Evolutionary conservation across 1,140 invertebrate species (phyloP).

Genomic region (Lepidurus packardi): DNA sequence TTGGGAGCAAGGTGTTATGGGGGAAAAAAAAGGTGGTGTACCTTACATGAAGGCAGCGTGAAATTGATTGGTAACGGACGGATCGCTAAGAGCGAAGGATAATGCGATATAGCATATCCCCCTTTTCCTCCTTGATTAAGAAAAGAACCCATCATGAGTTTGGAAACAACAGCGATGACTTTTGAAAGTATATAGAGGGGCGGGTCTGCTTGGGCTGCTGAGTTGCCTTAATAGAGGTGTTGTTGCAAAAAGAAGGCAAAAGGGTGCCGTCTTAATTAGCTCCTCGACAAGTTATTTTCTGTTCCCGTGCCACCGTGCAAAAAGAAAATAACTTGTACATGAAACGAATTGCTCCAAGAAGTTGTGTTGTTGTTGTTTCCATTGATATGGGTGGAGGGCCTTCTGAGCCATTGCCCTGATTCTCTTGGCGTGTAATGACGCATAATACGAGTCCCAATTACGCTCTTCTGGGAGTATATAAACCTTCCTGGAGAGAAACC

Average conservation of each 20-base stretch:
- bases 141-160: background rate
- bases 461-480: background rate
- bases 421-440: background rate
- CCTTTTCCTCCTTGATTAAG: background rate
- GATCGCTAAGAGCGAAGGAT: background rate
- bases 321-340: background rate
- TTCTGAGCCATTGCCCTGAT: background rate
- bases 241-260: conserved; percentile 15
- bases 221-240: background rate
- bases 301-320: background rate
- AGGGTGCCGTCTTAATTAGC: conserved; percentile 17
- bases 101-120: background rate
- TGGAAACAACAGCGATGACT: background rate
- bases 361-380: too few relatives aligned
- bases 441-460: background rate
- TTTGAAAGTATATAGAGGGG: background rate
- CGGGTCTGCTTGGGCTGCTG: background rate
- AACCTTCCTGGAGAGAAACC: background rate
- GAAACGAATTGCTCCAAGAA: background rate
- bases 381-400: too few relatives aligned
- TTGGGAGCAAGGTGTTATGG: background rate
- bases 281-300: conserved; percentile 5
- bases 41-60: background rate
- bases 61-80: background rate
- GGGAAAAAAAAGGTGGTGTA: background rate